Base-by-base conservation (phyloP, 2,888 invertebrate species). In the Coremacera marginata region DNA sequence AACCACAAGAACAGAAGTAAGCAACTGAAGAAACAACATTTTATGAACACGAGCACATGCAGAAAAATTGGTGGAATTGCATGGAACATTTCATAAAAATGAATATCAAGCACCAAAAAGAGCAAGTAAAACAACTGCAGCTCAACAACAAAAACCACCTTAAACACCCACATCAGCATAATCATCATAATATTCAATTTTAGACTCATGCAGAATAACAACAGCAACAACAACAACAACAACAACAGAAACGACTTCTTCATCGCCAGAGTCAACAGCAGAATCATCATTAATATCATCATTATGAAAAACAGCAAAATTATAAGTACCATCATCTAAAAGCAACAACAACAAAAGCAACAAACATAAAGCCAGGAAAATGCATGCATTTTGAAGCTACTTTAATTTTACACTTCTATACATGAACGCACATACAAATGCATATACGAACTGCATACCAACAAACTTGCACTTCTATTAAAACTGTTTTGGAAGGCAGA, bases 121-220 rank as follows among this genome's bases (percentile, higher is more conserved):
- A 37, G 7, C 8, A 37, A 8, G 37, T 8, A 37, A 37, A 37
- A 7, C 57, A 60, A 60, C 25, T 60, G 60, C 25, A 60, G 27
- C 14, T 44, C 44, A 44, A 44, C 44, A 11, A 44, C 11, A 44
- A 44, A 44, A 44, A 44, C 1, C 14, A 60, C 5, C 27, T 27
- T 9, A 25, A 60, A 8, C 82, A 85, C 84, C 85, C 84, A 82
- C 52, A 55, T 49, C 67, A 19, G 14, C 55, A 34, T 19, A 34
- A 57, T 44, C 44, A 44, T 44, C 44, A 44, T 60, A 60, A 60
- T 60, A 60, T 60, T 25, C 60, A 60, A 60, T 27, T 27, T 27
- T 60, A 11, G 60, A 27, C 60, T 22, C 60, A 60, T 60, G 27
- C 25, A 5, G 25, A 60, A 60, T 27, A 60, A 25, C 25, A 60